Percentiles rank a stretch among this genome's conserved stretches.
Evolutionary conservation across 2,797 vertebrate genomes (phyloP).

Genomic region (Cuniculus paca): DNA sequence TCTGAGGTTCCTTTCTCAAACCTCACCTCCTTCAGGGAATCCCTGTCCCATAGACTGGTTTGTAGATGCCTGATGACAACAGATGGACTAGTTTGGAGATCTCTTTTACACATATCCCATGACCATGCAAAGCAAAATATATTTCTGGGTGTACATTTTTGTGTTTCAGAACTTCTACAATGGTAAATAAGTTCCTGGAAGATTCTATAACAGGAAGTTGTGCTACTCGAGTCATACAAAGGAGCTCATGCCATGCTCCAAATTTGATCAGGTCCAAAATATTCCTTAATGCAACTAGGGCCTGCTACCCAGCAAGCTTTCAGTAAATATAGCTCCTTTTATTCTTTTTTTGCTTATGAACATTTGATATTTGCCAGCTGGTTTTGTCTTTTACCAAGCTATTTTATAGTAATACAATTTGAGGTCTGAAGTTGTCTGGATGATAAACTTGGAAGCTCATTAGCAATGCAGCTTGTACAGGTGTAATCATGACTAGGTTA

Average conservation of each 20-base stretch:
- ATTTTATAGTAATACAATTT: neutral
- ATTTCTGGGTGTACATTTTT: neutral
- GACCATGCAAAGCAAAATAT: neutral
- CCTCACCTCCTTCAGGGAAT: neutral
- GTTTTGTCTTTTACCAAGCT: constrained; percentile 20
- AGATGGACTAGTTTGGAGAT: neutral
- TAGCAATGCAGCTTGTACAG: neutral
- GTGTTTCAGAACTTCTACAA: neutral
- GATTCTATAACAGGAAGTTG: constrained; percentile 7
- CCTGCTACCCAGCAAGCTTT: neutral
- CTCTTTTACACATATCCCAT: neutral
- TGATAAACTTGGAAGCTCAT: neutral
- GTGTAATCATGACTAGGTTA: neutral
- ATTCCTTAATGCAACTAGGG: neutral
- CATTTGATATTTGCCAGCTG: neutral
- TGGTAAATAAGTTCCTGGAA: neutral
- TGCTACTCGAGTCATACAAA: neutral
- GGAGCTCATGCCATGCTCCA: neutral
- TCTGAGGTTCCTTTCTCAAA: neutral
- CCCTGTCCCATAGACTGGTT: fast-evolving
- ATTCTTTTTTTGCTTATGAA: neutral
- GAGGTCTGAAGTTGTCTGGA: neutral
- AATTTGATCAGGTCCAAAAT: constrained; percentile 2
- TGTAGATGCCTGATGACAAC: neutral
- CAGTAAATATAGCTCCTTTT: neutral